A percentile compares a stretch with the other conserved stretches of the same genome.
Evolutionary conservation across 2,113 vertebrate species (phyloP).

Genomic region (Syrmaticus mikado): DNA sequence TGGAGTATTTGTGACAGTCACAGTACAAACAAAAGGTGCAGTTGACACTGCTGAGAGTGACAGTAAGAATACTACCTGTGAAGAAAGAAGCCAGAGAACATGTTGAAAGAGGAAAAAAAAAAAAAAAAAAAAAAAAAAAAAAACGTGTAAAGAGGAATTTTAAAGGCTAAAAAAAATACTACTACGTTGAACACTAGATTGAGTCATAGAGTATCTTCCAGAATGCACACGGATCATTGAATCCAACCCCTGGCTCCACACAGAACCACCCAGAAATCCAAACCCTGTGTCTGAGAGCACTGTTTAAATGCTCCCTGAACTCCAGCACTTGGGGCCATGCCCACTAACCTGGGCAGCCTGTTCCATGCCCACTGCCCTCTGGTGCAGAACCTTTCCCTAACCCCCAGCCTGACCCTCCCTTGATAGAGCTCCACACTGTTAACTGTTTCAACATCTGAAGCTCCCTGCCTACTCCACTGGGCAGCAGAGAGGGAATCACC

Average conservation of each 20-base stretch:
- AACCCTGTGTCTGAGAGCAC: background rate
- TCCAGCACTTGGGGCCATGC: background rate
- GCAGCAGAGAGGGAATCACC: fast-evolving
- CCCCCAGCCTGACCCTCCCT: too few species aligned
- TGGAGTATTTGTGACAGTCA: background rate
- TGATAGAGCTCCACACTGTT: background rate
- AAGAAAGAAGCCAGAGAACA: background rate
- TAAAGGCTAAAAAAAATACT: background rate
- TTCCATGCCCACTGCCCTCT: too few species aligned
- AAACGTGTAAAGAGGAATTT: background rate
- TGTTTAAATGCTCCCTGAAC: background rate
- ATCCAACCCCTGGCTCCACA: background rate
- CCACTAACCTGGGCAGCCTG: too few species aligned
- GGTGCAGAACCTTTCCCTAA: too few species aligned
- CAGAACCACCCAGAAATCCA: background rate
- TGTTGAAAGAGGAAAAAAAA: background rate
- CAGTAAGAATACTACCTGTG: background rate
- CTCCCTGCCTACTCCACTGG: background rate
- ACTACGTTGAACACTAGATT: background rate
- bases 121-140: background rate
- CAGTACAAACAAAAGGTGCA: background rate
- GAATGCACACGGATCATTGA: background rate
- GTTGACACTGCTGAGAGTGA: background rate
- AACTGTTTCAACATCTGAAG: background rate
- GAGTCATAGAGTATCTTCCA: background rate